Percentiles rank a stretch among this genome's conserved stretches.
phyloP scores from a whole-genome alignment of 2,797 vertebrate genomes.

The Xerus rutilus region DNA sequence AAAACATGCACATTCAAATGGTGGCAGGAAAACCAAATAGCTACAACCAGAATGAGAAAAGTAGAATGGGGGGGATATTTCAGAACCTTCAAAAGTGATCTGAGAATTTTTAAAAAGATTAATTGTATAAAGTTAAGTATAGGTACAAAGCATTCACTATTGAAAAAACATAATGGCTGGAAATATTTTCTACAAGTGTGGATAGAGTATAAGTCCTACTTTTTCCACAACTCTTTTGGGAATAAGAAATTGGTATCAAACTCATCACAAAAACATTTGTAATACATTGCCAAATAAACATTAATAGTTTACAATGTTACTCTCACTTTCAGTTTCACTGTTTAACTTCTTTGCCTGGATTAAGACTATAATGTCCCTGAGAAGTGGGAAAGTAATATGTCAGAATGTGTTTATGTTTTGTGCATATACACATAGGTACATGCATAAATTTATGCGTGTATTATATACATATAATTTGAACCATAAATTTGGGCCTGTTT shows the following conservation, averaged over 20 bases:
- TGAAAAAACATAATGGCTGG: background rate
- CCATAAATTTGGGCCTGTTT: background rate
- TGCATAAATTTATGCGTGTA: no score
- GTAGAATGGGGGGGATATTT: background rate
- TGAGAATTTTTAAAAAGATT: slow-evolving; percentile 21
- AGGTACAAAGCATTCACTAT: background rate
- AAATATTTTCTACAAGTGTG: background rate
- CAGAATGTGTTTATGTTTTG: background rate
- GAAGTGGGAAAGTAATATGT: background rate
- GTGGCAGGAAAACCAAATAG: background rate
- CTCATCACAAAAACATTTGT: background rate
- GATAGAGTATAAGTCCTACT: background rate
- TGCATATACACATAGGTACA: no score
- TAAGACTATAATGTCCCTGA: background rate
- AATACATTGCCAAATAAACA: background rate
- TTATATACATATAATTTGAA: background rate
- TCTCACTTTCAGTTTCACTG: background rate
- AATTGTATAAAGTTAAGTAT: background rate
- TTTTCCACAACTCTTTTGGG: background rate
- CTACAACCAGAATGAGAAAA: background rate
- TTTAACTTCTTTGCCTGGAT: background rate
- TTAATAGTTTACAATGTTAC: background rate
- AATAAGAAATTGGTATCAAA: background rate
- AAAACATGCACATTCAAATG: background rate
- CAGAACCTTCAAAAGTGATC: background rate